These are phyloP conservation scores for Torymus auratus DNA, from an alignment of 2,888 invertebrate species.

Conservation along the genomic window DNA sequence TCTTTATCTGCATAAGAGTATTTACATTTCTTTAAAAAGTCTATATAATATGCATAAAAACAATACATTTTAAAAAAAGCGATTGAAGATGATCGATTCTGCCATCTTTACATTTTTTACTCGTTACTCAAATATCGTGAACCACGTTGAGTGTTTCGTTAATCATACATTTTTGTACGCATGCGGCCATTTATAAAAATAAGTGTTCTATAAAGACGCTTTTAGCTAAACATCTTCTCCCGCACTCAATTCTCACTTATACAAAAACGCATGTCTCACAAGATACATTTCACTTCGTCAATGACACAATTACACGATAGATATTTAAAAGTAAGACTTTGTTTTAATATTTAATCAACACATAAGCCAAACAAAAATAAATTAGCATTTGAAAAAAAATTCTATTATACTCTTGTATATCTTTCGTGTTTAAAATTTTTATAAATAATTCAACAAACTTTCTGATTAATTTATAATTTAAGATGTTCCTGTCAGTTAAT, in stretches of 20 bases:
- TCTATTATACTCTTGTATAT: not conserved
- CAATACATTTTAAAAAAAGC: slow-evolving; percentile 18
- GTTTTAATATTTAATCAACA: slow-evolving; percentile 16
- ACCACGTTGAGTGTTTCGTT: slow-evolving; percentile 18
- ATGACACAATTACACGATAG: slow-evolving; percentile 21
- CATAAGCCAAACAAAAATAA: slow-evolving; percentile 28
- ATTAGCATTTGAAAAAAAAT: slow-evolving; percentile 22
- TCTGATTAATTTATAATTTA: too few species aligned
- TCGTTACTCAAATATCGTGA: slow-evolving; percentile 15
- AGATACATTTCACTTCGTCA: slow-evolving; percentile 33
- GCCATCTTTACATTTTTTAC: not conserved
- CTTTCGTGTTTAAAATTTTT: not conserved
- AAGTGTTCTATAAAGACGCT: slow-evolving; percentile 71
- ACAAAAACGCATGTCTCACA: slow-evolving; percentile 37
- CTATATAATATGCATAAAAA: not conserved
- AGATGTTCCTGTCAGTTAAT: not conserved
- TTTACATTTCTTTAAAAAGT: not conserved
- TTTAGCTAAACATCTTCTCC: slow-evolving; percentile 66
- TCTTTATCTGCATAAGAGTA: not conserved
- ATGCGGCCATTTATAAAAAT: slow-evolving; percentile 74
- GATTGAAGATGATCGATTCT: slow-evolving; percentile 27
- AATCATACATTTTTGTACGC: slow-evolving; percentile 69
- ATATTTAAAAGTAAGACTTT: slow-evolving; percentile 12
- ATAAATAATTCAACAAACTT: too few species aligned
- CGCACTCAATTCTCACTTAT: slow-evolving; percentile 63